Conservation (phyloP, 1,140 invertebrate genomes). For the Xylocopa sonorina region DNA sequence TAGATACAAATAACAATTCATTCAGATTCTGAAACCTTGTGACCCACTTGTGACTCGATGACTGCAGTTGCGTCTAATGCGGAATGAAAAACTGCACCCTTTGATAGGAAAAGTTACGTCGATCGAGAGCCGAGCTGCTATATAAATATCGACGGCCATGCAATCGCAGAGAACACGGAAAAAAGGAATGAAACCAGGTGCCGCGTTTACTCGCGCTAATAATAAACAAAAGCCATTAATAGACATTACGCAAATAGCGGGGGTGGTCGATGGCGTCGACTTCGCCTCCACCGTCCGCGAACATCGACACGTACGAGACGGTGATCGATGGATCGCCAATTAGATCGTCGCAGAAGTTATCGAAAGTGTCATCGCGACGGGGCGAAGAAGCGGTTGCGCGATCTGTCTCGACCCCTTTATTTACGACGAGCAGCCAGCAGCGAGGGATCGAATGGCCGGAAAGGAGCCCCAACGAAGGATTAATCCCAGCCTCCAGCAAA, state of each 20-base stretch:
- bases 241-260: background rate
- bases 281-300: background rate
- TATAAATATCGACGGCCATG: background rate
- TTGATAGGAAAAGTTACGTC: background rate
- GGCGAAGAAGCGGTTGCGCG: background rate
- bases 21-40: no score
- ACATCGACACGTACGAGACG: background rate
- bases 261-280: background rate
- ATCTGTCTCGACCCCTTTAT: constrained; percentile 32
- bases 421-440: background rate
- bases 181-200: background rate
- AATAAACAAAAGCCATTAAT: constrained; percentile 15
- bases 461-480: background rate
- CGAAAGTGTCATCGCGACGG: background rate
- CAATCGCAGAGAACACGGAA: background rate
- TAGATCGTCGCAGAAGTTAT: background rate
- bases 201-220: background rate
- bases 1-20: no score
- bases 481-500: background rate
- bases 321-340: constrained; percentile 5
- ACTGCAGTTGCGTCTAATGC: no score
- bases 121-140: no score
- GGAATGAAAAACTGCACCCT: no score
- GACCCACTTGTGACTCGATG: no score
- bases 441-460: background rate